A percentile compares a stretch with the other conserved stretches of the same genome.
phyloP scores from a whole-genome alignment of 2,797 vertebrate species.

The Pagetopsis macropterus region DNA sequence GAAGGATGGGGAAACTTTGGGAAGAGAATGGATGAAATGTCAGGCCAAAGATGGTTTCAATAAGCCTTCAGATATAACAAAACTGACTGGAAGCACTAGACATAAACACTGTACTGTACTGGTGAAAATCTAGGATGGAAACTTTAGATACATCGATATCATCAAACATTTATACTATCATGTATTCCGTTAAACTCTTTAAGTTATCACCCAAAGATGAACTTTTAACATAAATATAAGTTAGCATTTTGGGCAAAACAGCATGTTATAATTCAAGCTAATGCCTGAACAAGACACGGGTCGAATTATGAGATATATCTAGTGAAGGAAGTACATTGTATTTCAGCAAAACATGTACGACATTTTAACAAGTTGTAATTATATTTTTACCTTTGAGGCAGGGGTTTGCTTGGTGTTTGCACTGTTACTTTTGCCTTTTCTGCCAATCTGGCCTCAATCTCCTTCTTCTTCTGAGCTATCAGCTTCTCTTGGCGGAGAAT shows the following conservation, averaged over 20 bases:
- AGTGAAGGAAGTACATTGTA: no score
- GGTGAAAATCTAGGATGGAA: no score
- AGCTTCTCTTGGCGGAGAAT: constrained; percentile 94
- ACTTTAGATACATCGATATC: no score
- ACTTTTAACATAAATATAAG: no score
- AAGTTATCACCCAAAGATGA: no score
- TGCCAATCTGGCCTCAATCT: constrained; percentile 94
- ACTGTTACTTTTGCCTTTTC: constrained; percentile 85
- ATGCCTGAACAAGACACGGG: no score
- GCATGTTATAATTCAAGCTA: no score
- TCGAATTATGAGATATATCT: no score
- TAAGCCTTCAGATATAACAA: neutral
- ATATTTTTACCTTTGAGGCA: constrained; percentile 76
- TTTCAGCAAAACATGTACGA: neutral
- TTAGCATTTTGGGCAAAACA: no score
- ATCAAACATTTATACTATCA: no score
- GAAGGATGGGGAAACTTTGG: constrained; percentile 70
- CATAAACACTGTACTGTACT: neutral
- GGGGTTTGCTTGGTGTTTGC: constrained; percentile 76
- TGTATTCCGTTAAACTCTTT: no score
- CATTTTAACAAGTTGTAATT: neutral
- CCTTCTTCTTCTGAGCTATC: constrained; percentile 95
- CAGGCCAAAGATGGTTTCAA: neutral
- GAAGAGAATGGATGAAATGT: constrained; percentile 21
- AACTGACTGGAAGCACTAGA: neutral